Conservation (phyloP, 2,888 invertebrate species). For the Craniophora ligustri region DNA sequence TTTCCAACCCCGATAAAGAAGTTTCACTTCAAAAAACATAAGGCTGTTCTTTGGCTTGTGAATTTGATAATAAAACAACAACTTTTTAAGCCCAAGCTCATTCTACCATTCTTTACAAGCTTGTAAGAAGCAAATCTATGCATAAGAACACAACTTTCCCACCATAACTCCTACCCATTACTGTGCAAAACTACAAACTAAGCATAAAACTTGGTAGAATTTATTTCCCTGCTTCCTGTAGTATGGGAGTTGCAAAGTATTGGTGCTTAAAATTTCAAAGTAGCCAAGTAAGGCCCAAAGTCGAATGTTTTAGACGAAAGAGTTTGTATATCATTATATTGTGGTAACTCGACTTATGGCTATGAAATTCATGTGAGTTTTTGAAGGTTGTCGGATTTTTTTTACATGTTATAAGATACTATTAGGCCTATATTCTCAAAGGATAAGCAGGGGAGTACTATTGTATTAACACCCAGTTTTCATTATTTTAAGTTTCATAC, state of each 20-base stretch:
- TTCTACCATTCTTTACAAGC: no score
- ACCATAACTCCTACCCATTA: slow-evolving; percentile 33
- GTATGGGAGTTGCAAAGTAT: slow-evolving; percentile 41
- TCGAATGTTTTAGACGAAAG: slow-evolving; percentile 33
- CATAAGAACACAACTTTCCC: slow-evolving; percentile 27
- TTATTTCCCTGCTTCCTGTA: slow-evolving; percentile 33
- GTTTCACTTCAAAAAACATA: not conserved
- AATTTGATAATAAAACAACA: not conserved
- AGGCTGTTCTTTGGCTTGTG: no score
- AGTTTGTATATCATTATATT: slow-evolving; percentile 49
- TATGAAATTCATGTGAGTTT: not conserved
- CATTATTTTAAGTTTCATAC: no score
- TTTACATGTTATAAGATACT: no score
- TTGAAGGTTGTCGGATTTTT: not conserved
- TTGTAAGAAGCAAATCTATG: not conserved
- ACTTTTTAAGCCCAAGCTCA: not conserved
- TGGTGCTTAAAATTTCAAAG: slow-evolving; percentile 55
- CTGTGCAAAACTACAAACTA: slow-evolving; percentile 39
- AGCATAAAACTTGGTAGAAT: slow-evolving; percentile 42
- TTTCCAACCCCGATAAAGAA: no score
- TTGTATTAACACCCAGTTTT: no score
- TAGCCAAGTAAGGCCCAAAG: slow-evolving; percentile 26
- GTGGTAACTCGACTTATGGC: slow-evolving; percentile 42
- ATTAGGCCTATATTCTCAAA: no score
- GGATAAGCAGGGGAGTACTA: no score